phyloP scores from a whole-genome alignment of 2,797 vertebrate genomes.

The Anomalospiza imberbis region DNA sequence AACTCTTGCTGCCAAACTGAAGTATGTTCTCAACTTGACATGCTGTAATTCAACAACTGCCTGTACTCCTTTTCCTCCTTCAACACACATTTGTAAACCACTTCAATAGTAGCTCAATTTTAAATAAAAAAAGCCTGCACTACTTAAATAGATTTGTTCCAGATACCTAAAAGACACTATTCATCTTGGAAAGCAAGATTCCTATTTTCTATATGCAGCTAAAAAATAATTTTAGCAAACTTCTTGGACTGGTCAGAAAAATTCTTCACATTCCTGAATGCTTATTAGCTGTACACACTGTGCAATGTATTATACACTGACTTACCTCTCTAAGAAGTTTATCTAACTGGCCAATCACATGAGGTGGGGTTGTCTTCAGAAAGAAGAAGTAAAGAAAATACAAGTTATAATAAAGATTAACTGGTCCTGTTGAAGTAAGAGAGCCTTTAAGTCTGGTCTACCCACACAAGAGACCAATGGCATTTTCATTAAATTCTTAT shows the following conservation, averaged over 20 bases:
- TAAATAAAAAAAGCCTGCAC: neutral
- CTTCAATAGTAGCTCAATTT: neutral
- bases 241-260: neutral
- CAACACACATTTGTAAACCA: neutral
- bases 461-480: neutral
- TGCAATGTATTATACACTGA: neutral
- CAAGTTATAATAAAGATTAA: neutral
- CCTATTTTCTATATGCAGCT: neutral
- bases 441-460: neutral
- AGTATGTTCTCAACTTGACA: neutral
- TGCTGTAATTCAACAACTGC: neutral
- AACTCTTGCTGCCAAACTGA: neutral
- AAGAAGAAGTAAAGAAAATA: neutral
- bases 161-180: neutral
- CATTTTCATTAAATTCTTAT: neutral
- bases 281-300: neutral
- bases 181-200: neutral
- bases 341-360: slow-evolving; percentile 95
- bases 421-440: neutral
- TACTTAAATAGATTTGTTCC: neutral
- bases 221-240: neutral
- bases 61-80: neutral
- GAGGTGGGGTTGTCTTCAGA: slow-evolving; percentile 90
- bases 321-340: slow-evolving; percentile 95
- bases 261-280: neutral